phyloP scores from a whole-genome alignment of 2,797 vertebrate genomes.

The Phrynocephalus guinanensis region DNA sequence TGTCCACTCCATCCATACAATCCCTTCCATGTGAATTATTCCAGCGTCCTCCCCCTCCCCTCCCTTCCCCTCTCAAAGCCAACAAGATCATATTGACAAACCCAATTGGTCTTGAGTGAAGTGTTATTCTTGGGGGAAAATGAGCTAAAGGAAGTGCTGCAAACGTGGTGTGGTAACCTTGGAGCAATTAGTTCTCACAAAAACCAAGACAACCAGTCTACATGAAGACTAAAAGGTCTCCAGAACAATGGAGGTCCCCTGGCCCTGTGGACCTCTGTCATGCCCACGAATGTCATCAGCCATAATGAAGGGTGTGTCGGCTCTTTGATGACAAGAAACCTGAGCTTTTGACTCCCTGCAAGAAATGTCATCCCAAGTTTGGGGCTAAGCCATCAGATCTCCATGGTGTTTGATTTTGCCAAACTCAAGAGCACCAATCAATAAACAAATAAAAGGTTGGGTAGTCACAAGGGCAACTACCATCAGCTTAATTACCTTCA shows the following conservation, averaged over 20 bases:
- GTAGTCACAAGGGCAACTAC: constrained; percentile 53
- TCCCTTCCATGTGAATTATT: neutral
- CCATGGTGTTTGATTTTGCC: constrained; percentile 74
- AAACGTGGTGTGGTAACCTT: constrained; percentile 61
- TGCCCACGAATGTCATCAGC: constrained; percentile 29
- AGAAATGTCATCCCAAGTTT: constrained; percentile 17
- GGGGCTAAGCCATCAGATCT: constrained; percentile 55
- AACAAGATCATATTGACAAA: constrained; percentile 5
- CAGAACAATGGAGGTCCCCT: constrained; percentile 76
- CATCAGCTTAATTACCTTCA: constrained; percentile 77
- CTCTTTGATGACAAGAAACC: constrained; percentile 31
- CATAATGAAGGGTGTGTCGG: neutral
- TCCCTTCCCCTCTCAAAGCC: neutral
- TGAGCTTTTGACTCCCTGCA: neutral
- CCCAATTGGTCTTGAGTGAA: constrained; percentile 6
- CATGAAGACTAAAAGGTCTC: constrained; percentile 81
- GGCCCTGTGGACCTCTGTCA: constrained; percentile 76
- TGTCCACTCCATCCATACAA: neutral
- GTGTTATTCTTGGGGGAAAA: constrained; percentile 16
- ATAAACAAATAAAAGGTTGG: constrained; percentile 72
- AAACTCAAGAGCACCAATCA: constrained; percentile 71
- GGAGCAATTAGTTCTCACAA: constrained; percentile 79
- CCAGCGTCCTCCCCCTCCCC: neutral
- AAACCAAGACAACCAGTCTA: constrained; percentile 81
- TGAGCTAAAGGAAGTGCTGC: neutral